These are phyloP conservation scores for Bombus difficillimus DNA, from an alignment of 1,140 invertebrate genomes.

Conservation along the genomic window DNA sequence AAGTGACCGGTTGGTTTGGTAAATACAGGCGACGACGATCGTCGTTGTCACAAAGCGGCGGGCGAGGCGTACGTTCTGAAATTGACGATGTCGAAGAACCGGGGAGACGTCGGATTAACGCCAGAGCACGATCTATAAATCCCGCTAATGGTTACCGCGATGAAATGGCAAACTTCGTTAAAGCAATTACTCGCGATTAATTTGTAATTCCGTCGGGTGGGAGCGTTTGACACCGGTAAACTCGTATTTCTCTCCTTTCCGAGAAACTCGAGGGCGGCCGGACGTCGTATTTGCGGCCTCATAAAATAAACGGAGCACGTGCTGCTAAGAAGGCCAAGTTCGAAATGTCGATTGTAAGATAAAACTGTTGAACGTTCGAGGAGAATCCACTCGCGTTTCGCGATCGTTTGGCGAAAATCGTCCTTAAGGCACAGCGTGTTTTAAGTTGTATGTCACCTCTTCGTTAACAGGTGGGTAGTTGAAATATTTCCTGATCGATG, in stretches of 20 bases:
- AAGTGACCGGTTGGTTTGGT: background rate
- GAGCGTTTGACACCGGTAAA: slow-evolving; percentile 40
- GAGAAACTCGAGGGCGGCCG: slow-evolving; percentile 52
- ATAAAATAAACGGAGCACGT: slow-evolving; percentile 69
- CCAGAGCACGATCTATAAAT: background rate
- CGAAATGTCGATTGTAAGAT: slow-evolving; percentile 58
- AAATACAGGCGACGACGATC: slow-evolving; percentile 3
- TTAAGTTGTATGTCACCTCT: background rate
- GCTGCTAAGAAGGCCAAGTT: slow-evolving; percentile 69
- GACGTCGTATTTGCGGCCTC: slow-evolving; percentile 63
- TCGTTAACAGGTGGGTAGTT: background rate
- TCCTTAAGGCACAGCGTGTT: background rate
- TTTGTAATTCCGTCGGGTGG: background rate
- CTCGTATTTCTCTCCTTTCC: slow-evolving; percentile 66
- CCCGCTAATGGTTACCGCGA: background rate
- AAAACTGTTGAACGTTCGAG: slow-evolving; percentile 15
- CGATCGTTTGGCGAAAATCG: too few relatives aligned
- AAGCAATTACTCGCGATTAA: slow-evolving; percentile 32
- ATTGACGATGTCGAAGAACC: background rate
- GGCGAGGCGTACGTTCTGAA: too few relatives aligned
- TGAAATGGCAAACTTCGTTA: background rate
- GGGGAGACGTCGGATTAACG: background rate
- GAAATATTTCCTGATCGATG: background rate
- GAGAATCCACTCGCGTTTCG: background rate
- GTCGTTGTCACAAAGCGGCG: background rate